Evolutionary conservation across 2,113 vertebrate genomes (phyloP).

Genomic region (Muntiacus reevesi): DNA sequence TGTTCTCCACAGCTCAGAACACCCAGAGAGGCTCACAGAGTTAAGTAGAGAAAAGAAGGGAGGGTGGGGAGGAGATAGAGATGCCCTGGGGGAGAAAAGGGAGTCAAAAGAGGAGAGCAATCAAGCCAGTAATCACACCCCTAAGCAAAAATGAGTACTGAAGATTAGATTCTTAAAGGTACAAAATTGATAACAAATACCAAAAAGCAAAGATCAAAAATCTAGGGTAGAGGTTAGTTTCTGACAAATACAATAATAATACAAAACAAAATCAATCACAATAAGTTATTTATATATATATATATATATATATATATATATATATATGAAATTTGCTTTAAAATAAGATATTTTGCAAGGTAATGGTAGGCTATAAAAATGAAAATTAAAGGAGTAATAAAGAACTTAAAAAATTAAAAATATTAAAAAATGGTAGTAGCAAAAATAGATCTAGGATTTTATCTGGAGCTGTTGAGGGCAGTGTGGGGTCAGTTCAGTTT

Average conservation of each 20-base stretch:
- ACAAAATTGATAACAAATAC: background rate
- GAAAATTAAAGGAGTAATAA: background rate
- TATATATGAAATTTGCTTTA: background rate
- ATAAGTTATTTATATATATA: background rate
- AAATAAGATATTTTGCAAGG: background rate
- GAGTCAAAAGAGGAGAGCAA: background rate
- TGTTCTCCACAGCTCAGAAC: background rate
- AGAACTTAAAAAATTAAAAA: background rate
- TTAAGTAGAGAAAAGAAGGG: background rate
- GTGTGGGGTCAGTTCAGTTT: background rate
- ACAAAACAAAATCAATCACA: background rate
- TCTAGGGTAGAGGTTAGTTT: background rate
- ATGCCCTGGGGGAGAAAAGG: background rate
- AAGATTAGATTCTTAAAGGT: background rate
- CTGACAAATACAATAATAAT: background rate
- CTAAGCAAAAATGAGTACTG: background rate
- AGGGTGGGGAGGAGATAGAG: background rate
- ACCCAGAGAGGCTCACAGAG: background rate
- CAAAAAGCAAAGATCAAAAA: background rate
- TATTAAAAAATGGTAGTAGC: background rate
- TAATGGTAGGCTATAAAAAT: background rate
- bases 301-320: background rate
- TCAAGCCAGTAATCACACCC: background rate
- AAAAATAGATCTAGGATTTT: background rate
- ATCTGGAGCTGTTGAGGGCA: background rate